A percentile compares a stretch with the other conserved stretches of the same genome.
Evolutionary conservation across 2,888 invertebrate species (phyloP).

Genomic region (Plagodis dolabraria): DNA sequence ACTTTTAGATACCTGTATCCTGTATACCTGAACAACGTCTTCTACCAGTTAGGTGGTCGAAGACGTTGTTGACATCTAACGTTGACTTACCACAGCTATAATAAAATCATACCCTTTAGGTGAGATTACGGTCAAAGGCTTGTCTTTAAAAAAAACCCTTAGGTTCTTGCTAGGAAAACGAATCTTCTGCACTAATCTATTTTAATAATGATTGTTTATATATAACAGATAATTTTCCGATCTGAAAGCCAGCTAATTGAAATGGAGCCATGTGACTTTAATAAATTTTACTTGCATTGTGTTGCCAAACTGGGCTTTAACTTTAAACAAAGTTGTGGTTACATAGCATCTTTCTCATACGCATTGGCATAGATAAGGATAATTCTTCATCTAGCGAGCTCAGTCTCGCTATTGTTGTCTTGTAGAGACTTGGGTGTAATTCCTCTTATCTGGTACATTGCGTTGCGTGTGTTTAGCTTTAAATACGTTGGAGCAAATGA

Average conservation of each 20-base stretch:
- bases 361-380: constrained; percentile 30
- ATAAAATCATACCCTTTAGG: too few species aligned
- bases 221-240: background rate
- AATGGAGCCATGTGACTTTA: constrained; percentile 5
- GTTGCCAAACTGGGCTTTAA: constrained; percentile 17
- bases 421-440: constrained; percentile 23
- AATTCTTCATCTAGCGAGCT: constrained; percentile 28
- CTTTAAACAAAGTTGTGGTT: constrained; percentile 25
- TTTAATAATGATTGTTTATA: too few species aligned
- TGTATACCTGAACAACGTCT: too few species aligned
- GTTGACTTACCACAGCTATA: too few species aligned
- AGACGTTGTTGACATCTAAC: too few species aligned
- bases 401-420: constrained; percentile 30
- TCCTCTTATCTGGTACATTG: constrained; percentile 20
- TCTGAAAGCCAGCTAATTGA: background rate
- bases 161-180: too few species aligned
- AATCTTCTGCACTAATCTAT: too few species aligned
- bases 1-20: too few species aligned
- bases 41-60: too few species aligned
- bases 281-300: constrained; percentile 13
- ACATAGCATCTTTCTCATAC: constrained; percentile 21
- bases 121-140: too few species aligned
- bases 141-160: too few species aligned
- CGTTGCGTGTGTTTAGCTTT: constrained; percentile 19
- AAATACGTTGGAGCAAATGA: constrained; percentile 4